Percentiles rank a stretch among this genome's conserved stretches.
phyloP scores from a whole-genome alignment of 2,113 vertebrate genomes.

The Peucedramus taeniatus region DNA sequence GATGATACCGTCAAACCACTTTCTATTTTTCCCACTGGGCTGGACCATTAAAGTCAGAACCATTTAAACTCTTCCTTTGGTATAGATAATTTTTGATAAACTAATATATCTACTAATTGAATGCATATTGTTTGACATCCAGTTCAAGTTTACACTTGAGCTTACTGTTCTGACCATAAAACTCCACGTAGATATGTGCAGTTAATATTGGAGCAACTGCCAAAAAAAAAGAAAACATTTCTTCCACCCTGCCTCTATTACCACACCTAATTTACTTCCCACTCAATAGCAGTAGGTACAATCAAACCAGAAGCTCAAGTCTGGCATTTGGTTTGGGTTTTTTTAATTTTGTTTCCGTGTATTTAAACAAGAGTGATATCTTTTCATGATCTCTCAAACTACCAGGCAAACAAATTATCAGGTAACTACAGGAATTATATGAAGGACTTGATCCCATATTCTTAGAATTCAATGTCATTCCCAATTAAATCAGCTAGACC shows the following conservation, averaged over 20 bases:
- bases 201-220: not conserved
- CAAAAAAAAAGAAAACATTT: not conserved
- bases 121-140: not conserved
- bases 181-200: not conserved
- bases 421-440: not conserved
- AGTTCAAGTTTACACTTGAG: not conserved
- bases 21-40: not conserved
- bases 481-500: not conserved
- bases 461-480: not conserved
- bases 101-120: not conserved
- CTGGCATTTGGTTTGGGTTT: not conserved
- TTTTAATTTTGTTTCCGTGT: not conserved
- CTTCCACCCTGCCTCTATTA: accelerated
- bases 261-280: not conserved
- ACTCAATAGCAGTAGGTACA: not conserved
- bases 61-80: not conserved
- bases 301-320: not conserved
- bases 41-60: not conserved
- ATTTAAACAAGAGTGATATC: not conserved
- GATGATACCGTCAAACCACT: not conserved
- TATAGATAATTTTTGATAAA: not conserved
- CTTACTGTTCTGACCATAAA: not conserved
- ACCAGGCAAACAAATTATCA: accelerated
- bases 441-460: not conserved
- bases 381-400: not conserved